Evolutionary conservation across 1,140 invertebrate genomes (phyloP), one percentile per base, ranked within the genome.

Genomic region (Theocolax elegans): DNA sequence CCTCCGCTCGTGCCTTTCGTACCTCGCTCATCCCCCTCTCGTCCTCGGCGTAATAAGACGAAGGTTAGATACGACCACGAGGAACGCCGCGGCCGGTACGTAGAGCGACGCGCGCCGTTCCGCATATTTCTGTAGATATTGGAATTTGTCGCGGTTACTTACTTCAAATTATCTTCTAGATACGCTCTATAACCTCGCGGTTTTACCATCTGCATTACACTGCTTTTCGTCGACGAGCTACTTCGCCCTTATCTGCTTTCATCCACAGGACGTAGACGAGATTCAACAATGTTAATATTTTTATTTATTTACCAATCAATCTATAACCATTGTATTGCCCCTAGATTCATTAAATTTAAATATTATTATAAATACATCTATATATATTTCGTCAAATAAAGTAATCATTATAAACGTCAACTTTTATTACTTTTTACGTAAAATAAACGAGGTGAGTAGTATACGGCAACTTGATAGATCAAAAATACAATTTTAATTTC

Each of bases 81-180:
- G 75, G 81, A 84, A 82, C 81, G 80, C 76, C 64, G 74, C 77
- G 75, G 74, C 79, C 80, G 77, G 71, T 75, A 81, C 19, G 19
- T 27, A 42, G 17, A 58, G 6, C 23, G 75, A 74, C 79, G 80
- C 80, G 77, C 75, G 77, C 76, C 74, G 71, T 74, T 76, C 76
- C 72, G 80, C 83, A 85, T 85, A 83, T 85, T 85, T 83, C 83
- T 81, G 72, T 67, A 81, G 84, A 83, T 85, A 85, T 85, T 85
- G 83, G 84, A 85, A 85, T 85, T 85, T 85, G 82, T 85, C 82
- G 84, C 81, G 83, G 82, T 85, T 84, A 82, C 78, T 80, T 80
- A 79, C 83, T 84, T 84, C 80, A 81, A 84, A 85, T 85, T 84
- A 84, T 84, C 82, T 84, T 83, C 81, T 48, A 72, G 76, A 35